Evolutionary conservation across 2,888 invertebrate species (phyloP), one percentile per base, ranked within the genome.

Genomic region (Leptopilina syphax): DNA sequence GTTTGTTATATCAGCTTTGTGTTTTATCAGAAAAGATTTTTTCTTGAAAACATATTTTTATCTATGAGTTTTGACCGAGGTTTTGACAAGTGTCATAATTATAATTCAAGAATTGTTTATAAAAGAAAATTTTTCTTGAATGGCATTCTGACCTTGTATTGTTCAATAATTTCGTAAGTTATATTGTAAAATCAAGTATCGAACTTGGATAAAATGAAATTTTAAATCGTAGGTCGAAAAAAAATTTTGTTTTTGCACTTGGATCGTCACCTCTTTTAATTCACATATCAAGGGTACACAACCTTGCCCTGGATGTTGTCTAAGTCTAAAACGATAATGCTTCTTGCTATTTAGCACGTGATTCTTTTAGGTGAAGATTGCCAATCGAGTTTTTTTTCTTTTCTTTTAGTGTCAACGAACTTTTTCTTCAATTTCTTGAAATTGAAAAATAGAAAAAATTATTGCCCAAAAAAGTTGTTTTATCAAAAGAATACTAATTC

Each of bases 251-350:
- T 77, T 77, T 76, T 79, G 73, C 54, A 76, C 50, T 76, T 67
- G 24, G 24, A 77, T 80, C 68, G 63, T 80, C 76, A 65, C 78
- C 77, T 78, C 67, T 79, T 66, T 80, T 50, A 68, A 57, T 76
- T 76, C 60, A 77, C 78, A 65, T 76, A 68, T 80, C 80, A 83
- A 85, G 84, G 85, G 82, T 82, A 77, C 76, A 73, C 76, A 85
- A 84, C 87, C 87, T 87, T 83, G 87, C 63, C 84, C 86, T 81
- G 84, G 83, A 85, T 87, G 77, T 54, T 79, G 85, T 82, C 82
- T 84, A 83, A 77, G 84, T 82, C 83, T 84, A 83, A 70, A 76
- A 79, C 65, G 13, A 65, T 78, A 80, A 83, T 83, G n/a, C 77
- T 80, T 67, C 77, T 34, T 82, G 76, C 13, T 79, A 34, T 73